Conservation (phyloP, 2,797 vertebrate species). For the Alosa sapidissima region DNA sequence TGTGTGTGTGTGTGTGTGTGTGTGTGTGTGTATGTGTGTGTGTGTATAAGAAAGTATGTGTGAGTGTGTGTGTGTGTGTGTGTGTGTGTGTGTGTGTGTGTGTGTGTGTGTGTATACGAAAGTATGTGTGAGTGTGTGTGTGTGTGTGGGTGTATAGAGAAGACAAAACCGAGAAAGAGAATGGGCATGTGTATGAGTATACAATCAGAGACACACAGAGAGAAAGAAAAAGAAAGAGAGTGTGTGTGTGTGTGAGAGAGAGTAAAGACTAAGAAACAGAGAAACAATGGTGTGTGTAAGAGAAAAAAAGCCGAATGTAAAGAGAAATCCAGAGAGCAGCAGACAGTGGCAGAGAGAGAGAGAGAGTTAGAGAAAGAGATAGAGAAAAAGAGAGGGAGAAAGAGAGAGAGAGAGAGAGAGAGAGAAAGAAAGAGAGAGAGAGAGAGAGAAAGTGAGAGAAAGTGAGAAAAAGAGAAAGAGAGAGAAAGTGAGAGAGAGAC, state of each 20-base stretch:
- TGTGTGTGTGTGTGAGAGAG: neutral
- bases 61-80: neutral
- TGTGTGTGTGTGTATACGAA: too few species aligned
- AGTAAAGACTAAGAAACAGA: too few species aligned
- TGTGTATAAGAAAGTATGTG: neutral
- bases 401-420: neutral
- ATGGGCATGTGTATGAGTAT: neutral
- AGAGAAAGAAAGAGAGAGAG: neutral
- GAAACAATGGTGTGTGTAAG: neutral
- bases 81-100: too few species aligned
- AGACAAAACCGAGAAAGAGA: neutral
- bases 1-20: too few species aligned
- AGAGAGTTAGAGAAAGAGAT: neutral
- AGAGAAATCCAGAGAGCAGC: neutral
- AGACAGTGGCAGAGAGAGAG: neutral
- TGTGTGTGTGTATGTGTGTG: too few species aligned
- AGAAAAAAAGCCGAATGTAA: neutral
- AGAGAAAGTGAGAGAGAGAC: neutral
- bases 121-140: too few species aligned
- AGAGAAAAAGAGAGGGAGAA: neutral
- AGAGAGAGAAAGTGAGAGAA: neutral
- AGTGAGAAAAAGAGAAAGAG: neutral
- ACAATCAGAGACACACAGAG: neutral
- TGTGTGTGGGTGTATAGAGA: neutral
- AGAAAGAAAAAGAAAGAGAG: neutral